Conservation (phyloP, 2,113 vertebrate species). For the Columba janthina region DNA sequence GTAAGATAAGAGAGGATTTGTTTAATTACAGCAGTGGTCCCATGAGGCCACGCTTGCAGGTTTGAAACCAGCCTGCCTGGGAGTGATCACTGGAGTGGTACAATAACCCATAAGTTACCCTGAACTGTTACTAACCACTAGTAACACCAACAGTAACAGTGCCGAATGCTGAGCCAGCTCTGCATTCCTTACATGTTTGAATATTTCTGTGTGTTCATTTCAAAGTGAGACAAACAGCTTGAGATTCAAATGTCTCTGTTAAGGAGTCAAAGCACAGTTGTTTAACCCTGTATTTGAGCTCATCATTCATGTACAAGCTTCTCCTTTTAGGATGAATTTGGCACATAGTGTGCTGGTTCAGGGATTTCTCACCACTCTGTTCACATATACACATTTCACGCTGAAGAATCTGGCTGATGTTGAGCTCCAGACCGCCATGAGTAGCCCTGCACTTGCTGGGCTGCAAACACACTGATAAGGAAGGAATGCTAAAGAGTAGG, state of each 20-base stretch:
- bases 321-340: neutral
- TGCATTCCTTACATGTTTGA: neutral
- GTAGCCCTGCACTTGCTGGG: neutral
- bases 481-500: neutral
- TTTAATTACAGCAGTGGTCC: neutral
- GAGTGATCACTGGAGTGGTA: neutral
- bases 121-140: neutral
- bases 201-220: neutral
- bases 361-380: neutral
- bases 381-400: neutral
- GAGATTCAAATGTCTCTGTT: neutral
- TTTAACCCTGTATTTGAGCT: neutral
- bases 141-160: neutral
- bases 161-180: neutral
- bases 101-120: neutral
- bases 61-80: neutral
- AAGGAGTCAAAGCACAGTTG: neutral
- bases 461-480: neutral
- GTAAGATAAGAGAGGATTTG: neutral
- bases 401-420: neutral
- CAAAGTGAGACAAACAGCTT: neutral
- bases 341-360: neutral
- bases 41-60: fast-evolving
- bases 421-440: neutral
- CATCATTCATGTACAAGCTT: neutral